Conservation (phyloP, 2,888 invertebrate species). For the Pyrocoelia pectoralis region DNA sequence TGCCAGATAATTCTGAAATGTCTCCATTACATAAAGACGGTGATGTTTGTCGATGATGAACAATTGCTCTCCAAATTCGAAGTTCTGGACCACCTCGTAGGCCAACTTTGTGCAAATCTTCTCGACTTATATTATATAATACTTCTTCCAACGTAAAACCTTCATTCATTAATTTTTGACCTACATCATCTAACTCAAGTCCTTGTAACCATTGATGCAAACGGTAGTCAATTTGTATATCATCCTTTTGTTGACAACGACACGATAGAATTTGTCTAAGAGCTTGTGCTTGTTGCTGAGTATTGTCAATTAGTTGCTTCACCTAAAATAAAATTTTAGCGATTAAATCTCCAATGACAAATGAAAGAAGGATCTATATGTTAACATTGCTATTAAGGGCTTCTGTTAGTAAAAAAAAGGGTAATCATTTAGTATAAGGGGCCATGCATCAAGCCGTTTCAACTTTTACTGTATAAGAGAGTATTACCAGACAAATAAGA, state of each 20-base stretch:
- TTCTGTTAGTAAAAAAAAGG: too few relatives aligned
- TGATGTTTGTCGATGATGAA: conserved; percentile 63
- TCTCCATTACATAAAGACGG: conserved; percentile 24
- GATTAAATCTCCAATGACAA: background rate
- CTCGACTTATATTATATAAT: conserved; percentile 77
- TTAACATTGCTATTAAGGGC: too few relatives aligned
- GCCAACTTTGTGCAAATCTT: conserved; percentile 81
- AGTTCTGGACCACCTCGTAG: conserved; percentile 86
- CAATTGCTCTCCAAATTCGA: conserved; percentile 84
- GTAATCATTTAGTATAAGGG: too few relatives aligned
- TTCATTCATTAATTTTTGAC: conserved; percentile 74
- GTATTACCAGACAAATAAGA: too few relatives aligned
- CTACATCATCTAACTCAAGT: conserved; percentile 72
- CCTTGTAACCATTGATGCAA: conserved; percentile 77
- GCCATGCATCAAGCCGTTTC: too few relatives aligned
- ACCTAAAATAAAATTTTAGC: conserved; percentile 42
- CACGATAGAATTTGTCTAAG: conserved; percentile 49
- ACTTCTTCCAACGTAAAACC: conserved; percentile 84
- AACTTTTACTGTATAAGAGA: too few relatives aligned
- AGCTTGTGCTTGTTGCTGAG: conserved; percentile 45
- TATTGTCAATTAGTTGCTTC: conserved; percentile 49
- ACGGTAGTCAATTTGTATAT: conserved; percentile 61
- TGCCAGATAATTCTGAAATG: conserved; percentile 22
- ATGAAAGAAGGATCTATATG: background rate
- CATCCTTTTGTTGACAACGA: conserved; percentile 52